Base-by-base conservation (phyloP, 2,797 vertebrate genomes). In the Zenarchopterus dispar region DNA sequence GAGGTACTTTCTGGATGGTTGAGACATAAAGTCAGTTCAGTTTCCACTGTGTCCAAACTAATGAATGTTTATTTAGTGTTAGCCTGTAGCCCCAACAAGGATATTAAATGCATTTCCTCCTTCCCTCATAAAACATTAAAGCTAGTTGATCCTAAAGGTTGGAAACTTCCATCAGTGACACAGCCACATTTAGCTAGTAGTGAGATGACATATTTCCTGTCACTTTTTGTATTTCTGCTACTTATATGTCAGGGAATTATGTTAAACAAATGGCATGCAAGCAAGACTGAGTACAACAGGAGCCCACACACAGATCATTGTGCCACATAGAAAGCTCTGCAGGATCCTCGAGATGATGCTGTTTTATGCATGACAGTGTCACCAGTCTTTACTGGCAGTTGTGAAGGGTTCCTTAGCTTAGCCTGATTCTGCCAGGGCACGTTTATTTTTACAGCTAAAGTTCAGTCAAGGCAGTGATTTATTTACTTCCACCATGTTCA, bases 401-500 rank as follows among this genome's bases (percentile, higher is more conserved):
- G 4, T 61, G 36, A 56, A 56, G 24, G 51, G 47, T 61, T 36
- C 24, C 65, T 52, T 56, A 28, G 26, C 58, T 62, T 84, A 86
- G 69, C 78, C 87, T 62, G 62, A 88, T 81, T 88, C 82, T 89
- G 87, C 77, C 85, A 80, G 19, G 16, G 18, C 58, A 13, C 41
- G 72, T 89, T 78, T 63, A 75, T 80, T 22, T 48, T 22, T 60
- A 50, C 49, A 55, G 62, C 66, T 45, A 21, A 46, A 56, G 75
- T 77, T 75, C 68, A 68, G 68, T 39, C 70, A 24, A 4, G 42
- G 28, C 73, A 50, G 31, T 73, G 75, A 81, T 82, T 84, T 81
- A 85, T 80, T 88, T 88, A 85, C 70, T 85, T 84, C 78, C 81
- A 66, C 76, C 57, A 59, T 78, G 84, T 81, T 82, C 82, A 84